Conservation (phyloP, 2,797 vertebrate genomes). For the Menidia menidia region DNA sequence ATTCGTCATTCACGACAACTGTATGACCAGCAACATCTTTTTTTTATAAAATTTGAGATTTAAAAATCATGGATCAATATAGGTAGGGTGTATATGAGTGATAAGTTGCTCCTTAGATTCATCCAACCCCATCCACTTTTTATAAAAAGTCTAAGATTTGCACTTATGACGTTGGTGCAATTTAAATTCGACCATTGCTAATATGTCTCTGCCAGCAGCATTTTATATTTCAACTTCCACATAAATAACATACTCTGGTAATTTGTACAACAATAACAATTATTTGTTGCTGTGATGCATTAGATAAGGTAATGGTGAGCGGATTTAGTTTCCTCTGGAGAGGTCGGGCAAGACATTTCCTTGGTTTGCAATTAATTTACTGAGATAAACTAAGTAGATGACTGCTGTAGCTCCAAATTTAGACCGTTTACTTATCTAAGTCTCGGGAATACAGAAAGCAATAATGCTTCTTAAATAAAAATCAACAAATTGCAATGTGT, state of each 20-base stretch:
- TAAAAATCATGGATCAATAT: background rate
- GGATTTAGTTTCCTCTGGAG: background rate
- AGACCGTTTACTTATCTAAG: background rate
- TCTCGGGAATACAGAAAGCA: background rate
- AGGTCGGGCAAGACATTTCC: no score
- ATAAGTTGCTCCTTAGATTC: background rate
- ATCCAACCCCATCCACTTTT: background rate
- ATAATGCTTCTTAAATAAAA: background rate
- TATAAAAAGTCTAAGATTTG: background rate
- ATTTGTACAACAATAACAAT: background rate
- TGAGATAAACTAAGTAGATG: background rate
- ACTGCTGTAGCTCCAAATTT: background rate
- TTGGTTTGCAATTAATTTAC: background rate
- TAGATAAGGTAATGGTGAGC: background rate
- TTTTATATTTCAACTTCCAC: background rate
- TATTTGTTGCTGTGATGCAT: background rate
- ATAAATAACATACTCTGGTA: background rate
- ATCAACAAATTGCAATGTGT: slow-evolving; percentile 10
- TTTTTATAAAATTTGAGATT: background rate
- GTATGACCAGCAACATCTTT: background rate
- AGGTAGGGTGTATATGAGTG: background rate
- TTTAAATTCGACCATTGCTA: background rate
- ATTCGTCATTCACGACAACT: background rate
- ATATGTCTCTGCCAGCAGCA: background rate
- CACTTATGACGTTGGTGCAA: background rate